Percentiles rank a stretch among this genome's conserved stretches.
Evolutionary conservation across 1,140 invertebrate genomes (phyloP).

Genomic region (Bombus impatiens): DNA sequence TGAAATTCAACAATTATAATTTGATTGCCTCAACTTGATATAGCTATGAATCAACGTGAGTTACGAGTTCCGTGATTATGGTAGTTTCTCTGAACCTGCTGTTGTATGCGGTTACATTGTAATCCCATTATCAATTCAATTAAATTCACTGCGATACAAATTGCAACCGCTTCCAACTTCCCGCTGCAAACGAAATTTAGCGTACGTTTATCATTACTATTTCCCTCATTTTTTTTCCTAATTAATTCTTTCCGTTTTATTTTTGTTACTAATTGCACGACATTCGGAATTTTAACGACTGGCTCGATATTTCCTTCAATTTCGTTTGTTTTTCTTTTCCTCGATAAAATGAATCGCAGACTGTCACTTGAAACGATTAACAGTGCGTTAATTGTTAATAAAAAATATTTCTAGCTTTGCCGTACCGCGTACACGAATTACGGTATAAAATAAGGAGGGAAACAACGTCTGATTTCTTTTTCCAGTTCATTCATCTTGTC

Average conservation of each 20-base stretch:
- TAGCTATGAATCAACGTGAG: conserved; percentile 42
- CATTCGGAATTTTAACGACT: not conserved
- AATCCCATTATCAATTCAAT: conserved; percentile 57
- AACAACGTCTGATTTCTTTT: not conserved
- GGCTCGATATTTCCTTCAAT: not conserved
- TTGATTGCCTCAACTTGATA: not conserved
- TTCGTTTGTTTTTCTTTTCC: not conserved
- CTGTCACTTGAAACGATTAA: not conserved
- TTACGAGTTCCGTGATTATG: conserved; percentile 40
- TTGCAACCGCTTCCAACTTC: not conserved
- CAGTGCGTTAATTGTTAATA: not conserved
- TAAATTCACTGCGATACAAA: conserved; percentile 34
- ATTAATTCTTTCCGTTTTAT: not conserved
- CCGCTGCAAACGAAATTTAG: not conserved
- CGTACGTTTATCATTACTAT: not conserved
- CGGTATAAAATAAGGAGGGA: not conserved
- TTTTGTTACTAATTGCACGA: not conserved
- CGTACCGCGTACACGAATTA: too few relatives aligned
- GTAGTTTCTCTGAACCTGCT: conserved; percentile 2
- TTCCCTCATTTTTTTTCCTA: not conserved
- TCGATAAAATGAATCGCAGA: not conserved
- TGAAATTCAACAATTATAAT: conserved; percentile 40
- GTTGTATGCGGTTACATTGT: conserved; percentile 25
- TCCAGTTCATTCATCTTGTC: not conserved
- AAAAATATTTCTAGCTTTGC: not conserved